phyloP scores from a whole-genome alignment of 2,797 vertebrate species.

The Alauda arvensis region DNA sequence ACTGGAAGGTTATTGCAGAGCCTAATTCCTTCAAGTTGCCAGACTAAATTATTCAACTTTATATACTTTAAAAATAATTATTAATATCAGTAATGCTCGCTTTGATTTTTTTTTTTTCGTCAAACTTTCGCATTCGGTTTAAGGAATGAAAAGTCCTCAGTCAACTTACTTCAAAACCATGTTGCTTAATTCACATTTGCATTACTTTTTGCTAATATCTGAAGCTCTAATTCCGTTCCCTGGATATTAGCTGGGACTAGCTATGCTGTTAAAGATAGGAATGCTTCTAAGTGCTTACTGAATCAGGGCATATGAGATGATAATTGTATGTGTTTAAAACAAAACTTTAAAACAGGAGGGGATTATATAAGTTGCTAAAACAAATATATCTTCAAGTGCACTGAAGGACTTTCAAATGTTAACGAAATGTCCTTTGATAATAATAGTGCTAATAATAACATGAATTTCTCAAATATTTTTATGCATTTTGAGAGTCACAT shows the following conservation, averaged over 20 bases:
- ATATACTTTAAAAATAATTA: conserved; percentile 19
- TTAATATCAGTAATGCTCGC: conserved; percentile 22
- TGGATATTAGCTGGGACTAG: conserved; percentile 43
- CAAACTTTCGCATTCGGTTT: not conserved
- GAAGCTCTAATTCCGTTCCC: conserved; percentile 63
- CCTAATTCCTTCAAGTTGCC: not conserved
- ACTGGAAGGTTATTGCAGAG: conserved; percentile 15
- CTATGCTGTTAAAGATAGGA: conserved; percentile 63
- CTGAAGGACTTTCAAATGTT: conserved; percentile 55
- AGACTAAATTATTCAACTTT: conserved; percentile 23
- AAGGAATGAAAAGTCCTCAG: conserved; percentile 45
- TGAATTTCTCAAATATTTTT: conserved; percentile 23
- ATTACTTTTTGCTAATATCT: conserved; percentile 63
- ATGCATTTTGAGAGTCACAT: not conserved
- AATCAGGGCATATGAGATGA: conserved; percentile 53
- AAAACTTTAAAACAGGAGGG: conserved; percentile 58
- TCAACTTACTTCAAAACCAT: conserved; percentile 56
- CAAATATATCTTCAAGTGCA: conserved; percentile 57
- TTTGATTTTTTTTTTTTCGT: conserved; percentile 14
- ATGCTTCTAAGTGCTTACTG: conserved; percentile 53
- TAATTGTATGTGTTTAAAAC: conserved; percentile 61
- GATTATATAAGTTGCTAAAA: conserved; percentile 58
- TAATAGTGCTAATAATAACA: conserved; percentile 41
- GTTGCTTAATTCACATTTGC: conserved; percentile 64
- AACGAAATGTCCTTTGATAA: conserved; percentile 45